Percentiles rank a stretch among this genome's conserved stretches.
Conservation (phyloP, 2,888 invertebrate species). For the Eurois occulta region DNA sequence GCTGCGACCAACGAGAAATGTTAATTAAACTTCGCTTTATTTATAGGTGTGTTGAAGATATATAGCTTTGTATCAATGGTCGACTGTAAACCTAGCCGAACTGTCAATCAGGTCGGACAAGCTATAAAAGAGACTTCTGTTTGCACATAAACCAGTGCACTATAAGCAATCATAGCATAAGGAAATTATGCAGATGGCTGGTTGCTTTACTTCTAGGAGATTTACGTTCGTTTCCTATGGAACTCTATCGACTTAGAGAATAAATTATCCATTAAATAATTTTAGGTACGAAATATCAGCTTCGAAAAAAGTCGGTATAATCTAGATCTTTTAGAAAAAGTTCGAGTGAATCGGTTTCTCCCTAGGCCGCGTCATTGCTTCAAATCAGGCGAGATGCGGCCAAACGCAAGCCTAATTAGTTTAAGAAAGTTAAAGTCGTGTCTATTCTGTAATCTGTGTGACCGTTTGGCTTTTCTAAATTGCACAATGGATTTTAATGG, state of each 20-base stretch:
- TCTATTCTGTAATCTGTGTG: neutral
- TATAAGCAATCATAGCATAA: neutral
- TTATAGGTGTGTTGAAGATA: neutral
- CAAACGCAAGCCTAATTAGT: neutral
- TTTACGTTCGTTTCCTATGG: neutral
- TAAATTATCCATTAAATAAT: conserved; percentile 1
- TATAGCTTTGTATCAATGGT: neutral
- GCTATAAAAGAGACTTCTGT: neutral
- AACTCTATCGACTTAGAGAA: neutral
- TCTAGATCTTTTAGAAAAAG: no score
- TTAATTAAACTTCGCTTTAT: neutral
- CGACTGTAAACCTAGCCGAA: no score
- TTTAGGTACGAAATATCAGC: neutral
- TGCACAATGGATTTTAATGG: neutral
- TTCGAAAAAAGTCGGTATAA: neutral
- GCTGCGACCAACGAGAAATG: neutral
- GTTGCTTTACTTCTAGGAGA: neutral
- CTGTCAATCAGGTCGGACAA: neutral
- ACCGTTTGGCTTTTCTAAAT: neutral
- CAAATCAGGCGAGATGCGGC: no score
- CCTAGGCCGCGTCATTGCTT: neutral
- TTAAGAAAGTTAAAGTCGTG: neutral
- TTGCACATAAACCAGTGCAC: neutral
- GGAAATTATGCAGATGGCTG: neutral
- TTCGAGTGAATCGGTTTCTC: neutral